phyloP scores from a whole-genome alignment of 2,113 vertebrate species.

The Thunnus thynnus region DNA sequence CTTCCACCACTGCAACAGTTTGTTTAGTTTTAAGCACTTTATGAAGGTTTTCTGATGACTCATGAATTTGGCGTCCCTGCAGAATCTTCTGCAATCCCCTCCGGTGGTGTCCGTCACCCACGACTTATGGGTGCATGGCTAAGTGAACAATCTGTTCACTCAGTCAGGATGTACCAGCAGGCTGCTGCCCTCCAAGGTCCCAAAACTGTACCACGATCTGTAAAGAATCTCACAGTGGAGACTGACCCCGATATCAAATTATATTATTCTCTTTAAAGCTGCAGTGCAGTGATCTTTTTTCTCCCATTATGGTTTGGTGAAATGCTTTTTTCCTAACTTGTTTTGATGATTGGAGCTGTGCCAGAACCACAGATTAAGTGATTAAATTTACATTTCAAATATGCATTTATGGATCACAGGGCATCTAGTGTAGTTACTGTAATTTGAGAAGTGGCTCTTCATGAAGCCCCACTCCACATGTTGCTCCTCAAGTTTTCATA shows the following conservation, averaged over 20 bases:
- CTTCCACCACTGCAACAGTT: no score
- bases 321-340: neutral
- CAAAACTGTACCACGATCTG: conserved; percentile 21
- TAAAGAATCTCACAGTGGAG: conserved; percentile 21
- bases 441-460: neutral
- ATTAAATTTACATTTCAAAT: neutral
- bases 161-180: conserved; percentile 33
- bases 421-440: neutral
- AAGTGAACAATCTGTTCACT: conserved; percentile 61
- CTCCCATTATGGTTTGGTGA: neutral
- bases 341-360: neutral
- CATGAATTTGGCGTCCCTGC: neutral
- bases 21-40: neutral
- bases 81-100: conserved; percentile 39
- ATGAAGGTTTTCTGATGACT: conserved; percentile 18
- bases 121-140: conserved; percentile 42
- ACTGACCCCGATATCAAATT: conserved; percentile 17
- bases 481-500: no score
- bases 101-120: conserved; percentile 27
- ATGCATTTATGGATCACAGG: neutral
- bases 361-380: neutral
- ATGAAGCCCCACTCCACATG: neutral
- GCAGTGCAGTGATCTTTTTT: neutral
- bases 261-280: conserved; percentile 4
- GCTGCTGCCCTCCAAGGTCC: conserved; percentile 33